Base-by-base conservation (phyloP, 2,888 invertebrate species). In the Muscina levida region DNA sequence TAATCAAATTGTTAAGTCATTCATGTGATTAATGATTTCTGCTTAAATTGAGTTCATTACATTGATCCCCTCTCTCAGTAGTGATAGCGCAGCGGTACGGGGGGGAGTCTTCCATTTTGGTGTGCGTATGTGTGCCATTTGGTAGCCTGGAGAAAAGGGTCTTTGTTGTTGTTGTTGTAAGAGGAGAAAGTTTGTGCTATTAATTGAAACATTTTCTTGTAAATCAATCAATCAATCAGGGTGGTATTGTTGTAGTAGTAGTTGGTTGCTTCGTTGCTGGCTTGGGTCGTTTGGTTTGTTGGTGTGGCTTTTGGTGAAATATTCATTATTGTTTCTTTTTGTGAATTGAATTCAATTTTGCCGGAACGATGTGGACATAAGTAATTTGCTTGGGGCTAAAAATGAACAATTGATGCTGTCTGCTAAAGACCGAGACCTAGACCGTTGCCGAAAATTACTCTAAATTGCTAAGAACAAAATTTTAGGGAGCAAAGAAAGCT, bases 21-120 rank as follows among this genome's bases (percentile, higher is more conserved):
- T 26, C 31, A 48, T 57, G 74, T 74, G 67, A 74, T 67, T 74
- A 46, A 67, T 74, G 74, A 57, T 74, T 46, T 67, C 37, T 57
- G 74, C 51, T 59, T 6, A 17, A 37, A 59, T 19, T 11, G 26
- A 42, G 13, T 62, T 42, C 22, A 42, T 42, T 62, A 15, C 62
- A 19, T 31, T 57, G 1, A 17, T 53, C 19, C 15, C 10, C 22
- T 42, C 31, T 31, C 37, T 37, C n/a, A n/a, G n/a, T n/a, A n/a
- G 31, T 5, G 31, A 31, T 31, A 31, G 31, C 8, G 31, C 8
- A 8, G 31, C 5, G 15, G n/a, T n/a, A n/a, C n/a, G 26, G 10
- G 39, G 17, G 31, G 46, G 62, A 53, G 66, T 31, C 5, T 8
- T 31, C 31, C 31, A 31, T 8, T 31, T 31, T 31, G 11, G 51